phyloP scores from a whole-genome alignment of 2,888 invertebrate genomes.

The Athalia rosae region DNA sequence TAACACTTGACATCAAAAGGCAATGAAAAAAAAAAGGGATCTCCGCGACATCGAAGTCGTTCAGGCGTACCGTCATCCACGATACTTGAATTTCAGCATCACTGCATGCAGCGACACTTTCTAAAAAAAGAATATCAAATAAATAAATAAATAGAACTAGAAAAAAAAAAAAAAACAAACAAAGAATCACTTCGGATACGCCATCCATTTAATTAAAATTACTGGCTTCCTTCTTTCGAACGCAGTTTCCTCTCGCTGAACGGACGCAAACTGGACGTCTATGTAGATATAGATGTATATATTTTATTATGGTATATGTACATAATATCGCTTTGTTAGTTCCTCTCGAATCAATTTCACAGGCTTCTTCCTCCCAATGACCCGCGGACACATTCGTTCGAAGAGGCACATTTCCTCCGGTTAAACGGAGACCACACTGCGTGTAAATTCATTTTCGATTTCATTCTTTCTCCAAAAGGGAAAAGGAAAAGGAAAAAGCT shows the following conservation, averaged over 20 bases:
- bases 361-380: neutral
- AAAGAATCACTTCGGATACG: conserved; percentile 48
- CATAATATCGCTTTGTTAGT: neutral
- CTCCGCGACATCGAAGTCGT: conserved; percentile 23
- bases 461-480: neutral
- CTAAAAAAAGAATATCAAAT: conserved; percentile 42
- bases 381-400: no score
- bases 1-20: neutral
- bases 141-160: no score
- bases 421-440: no score
- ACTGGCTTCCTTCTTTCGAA: conserved; percentile 26
- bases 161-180: no score
- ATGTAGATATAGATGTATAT: neutral
- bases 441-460: no score
- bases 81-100: conserved; percentile 16
- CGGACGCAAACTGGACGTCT: conserved; percentile 1
- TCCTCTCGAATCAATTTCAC: conserved; percentile 6
- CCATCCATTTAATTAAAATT: conserved; percentile 39
- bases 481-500: neutral
- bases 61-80: neutral
- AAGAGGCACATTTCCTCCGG: no score
- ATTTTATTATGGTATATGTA: neutral
- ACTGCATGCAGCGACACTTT: conserved; percentile 45
- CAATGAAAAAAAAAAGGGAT: conserved; percentile 9
- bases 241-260: conserved; percentile 28